Base-by-base conservation (phyloP, 2,888 invertebrate species). In the Dryobota labecula region DNA sequence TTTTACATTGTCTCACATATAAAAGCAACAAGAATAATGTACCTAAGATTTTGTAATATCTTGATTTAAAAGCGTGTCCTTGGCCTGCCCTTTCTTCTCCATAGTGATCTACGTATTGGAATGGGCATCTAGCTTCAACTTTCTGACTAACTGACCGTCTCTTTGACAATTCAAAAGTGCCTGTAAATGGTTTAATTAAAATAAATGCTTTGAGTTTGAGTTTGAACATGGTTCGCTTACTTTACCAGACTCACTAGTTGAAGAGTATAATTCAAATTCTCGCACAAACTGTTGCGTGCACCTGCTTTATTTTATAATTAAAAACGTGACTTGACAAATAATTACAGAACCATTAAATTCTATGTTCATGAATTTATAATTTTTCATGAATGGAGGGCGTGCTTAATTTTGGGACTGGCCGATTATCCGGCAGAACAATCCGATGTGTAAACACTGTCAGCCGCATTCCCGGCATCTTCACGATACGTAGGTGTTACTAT, bases 401-500 rank as follows among this genome's bases (percentile, higher is more conserved):
- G 95, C 94, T 91, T 90, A 89, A 88, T 90, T 91, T 92, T 88
- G 80, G 86, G 85, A 83, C 85, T 82, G 80, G 76, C 87, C 92
- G 95, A 94, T 95, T 95, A 95, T 92, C 89, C 84, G 84, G 81
- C 83, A 82, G 90, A 87, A 92, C 92, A 92, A 95, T 94, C 92
- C 90, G 89, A 90, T 90, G 91, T 82, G 94, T 92, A 95, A 95
- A 95, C 95, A 95, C 85, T 89, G 91, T 90, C 91, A 86, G 86
- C 81, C 85, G 83, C 88, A 90, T 90, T 91, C 84, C 85, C 83
- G 75, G 78, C 83, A 82, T 83, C 88, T 85, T 76, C 84, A 80
- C 83, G 83, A 84, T 87, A 92, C 93, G 95, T 92, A 92, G 93
- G 92, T 90, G 92, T 91, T 88, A 90, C 90, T 87, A 82, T 87